A percentile compares a stretch with the other conserved stretches of the same genome.
phyloP scores from a whole-genome alignment of 2,113 vertebrate genomes.

The Zosterops lateralis region DNA sequence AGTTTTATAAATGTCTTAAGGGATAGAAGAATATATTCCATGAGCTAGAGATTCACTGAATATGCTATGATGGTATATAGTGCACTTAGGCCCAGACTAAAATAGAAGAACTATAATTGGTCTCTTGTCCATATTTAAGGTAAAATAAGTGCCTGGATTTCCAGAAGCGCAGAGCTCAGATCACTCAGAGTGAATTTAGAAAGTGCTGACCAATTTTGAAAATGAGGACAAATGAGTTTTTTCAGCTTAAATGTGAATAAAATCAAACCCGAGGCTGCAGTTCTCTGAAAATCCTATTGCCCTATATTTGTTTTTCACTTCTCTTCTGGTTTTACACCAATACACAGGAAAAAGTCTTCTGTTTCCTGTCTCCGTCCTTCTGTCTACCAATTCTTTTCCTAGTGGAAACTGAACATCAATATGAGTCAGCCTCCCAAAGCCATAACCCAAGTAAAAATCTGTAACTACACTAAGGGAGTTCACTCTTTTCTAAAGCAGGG shows the following conservation, averaged over 20 bases:
- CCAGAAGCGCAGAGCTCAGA: neutral
- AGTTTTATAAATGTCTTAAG: neutral
- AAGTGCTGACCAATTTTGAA: neutral
- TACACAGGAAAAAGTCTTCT: neutral
- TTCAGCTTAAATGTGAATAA: neutral
- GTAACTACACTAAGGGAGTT: neutral
- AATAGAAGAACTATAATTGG: constrained; percentile 5
- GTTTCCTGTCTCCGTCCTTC: neutral
- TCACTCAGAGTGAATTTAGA: neutral
- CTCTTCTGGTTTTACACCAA: neutral
- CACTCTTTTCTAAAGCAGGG: neutral
- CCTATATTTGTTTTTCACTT: neutral
- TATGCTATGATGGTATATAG: neutral
- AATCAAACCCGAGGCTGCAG: neutral
- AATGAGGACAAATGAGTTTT: neutral
- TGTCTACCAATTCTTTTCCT: neutral
- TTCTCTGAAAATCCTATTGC: neutral
- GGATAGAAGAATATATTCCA: neutral
- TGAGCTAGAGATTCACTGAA: neutral
- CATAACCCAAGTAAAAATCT: neutral
- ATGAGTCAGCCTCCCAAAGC: neutral
- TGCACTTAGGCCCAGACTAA: neutral
- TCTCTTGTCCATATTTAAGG: constrained; percentile 14
- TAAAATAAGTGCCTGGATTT: constrained; percentile 8
- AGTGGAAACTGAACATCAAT: neutral